phyloP scores from a whole-genome alignment of 2,113 vertebrate species.

The Hypanus sabinus region DNA sequence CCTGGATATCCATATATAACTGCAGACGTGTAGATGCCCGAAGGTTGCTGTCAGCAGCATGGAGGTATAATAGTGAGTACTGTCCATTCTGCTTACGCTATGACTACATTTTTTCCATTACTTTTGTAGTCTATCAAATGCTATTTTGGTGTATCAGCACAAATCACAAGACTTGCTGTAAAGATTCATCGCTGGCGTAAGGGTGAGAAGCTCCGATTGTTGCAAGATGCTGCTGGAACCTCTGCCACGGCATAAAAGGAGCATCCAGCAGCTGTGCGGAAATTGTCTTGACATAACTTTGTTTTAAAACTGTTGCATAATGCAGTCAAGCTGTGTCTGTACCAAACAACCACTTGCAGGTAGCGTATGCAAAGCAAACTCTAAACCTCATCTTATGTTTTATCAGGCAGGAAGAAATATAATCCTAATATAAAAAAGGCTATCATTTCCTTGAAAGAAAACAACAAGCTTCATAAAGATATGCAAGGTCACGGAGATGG shows the following conservation, averaged over 20 bases:
- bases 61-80: too few relatives aligned
- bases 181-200: neutral
- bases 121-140: neutral
- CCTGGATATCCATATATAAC: too few relatives aligned
- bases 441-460: slow-evolving; percentile 28
- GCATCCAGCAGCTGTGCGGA: neutral
- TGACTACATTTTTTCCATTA: neutral
- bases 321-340: neutral
- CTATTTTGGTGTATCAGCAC: neutral
- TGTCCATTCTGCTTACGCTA: neutral
- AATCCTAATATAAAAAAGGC: neutral
- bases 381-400: neutral
- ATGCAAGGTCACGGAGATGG: neutral
- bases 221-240: neutral
- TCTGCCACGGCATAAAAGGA: neutral
- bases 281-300: slow-evolving; percentile 25
- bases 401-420: neutral
- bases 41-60: too few relatives aligned
- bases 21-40: too few relatives aligned
- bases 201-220: neutral
- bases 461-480: neutral
- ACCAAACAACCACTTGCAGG: slow-evolving; percentile 7
- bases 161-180: neutral
- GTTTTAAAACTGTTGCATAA: slow-evolving; percentile 21
- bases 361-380: neutral